Percentiles rank a stretch among this genome's conserved stretches.
Conservation (phyloP, 2,888 invertebrate species). For the Deroplatys truncata region DNA sequence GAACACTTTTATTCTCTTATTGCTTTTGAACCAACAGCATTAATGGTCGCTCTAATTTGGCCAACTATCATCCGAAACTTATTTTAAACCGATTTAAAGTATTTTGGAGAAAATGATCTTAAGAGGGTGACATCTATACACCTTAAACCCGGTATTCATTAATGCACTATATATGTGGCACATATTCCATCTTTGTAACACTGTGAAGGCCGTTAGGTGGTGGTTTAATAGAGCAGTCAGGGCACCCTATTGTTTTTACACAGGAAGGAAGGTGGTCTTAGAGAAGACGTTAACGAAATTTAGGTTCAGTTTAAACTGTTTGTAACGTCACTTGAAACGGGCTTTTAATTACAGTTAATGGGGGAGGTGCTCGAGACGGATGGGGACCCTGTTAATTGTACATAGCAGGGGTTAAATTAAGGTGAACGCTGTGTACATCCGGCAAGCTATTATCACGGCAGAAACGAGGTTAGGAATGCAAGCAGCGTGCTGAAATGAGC, state of each 20-base stretch:
- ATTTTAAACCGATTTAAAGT: no score
- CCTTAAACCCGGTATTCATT: no score
- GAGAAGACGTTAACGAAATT: neutral
- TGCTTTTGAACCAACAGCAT: no score
- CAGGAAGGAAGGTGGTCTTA: neutral
- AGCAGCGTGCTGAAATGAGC: neutral
- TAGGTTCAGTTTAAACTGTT: neutral
- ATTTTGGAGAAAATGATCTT: no score
- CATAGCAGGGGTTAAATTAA: neutral
- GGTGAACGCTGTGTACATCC: neutral
- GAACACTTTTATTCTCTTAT: no score
- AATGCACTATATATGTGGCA: no score
- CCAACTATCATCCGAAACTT: no score
- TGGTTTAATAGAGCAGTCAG: neutral
- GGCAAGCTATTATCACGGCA: neutral
- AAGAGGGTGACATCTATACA: no score
- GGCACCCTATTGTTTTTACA: neutral
- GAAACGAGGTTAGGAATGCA: neutral
- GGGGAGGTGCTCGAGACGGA: neutral
- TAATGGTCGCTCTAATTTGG: no score
- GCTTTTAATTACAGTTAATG: neutral
- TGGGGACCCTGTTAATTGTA: neutral
- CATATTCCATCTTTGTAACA: no score
- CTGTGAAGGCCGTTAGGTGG: neutral
- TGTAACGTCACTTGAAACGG: neutral